Percentiles rank a stretch among this genome's conserved stretches.
Evolutionary conservation across 2,113 vertebrate genomes (phyloP).

Genomic region (Chinchilla lanigera): DNA sequence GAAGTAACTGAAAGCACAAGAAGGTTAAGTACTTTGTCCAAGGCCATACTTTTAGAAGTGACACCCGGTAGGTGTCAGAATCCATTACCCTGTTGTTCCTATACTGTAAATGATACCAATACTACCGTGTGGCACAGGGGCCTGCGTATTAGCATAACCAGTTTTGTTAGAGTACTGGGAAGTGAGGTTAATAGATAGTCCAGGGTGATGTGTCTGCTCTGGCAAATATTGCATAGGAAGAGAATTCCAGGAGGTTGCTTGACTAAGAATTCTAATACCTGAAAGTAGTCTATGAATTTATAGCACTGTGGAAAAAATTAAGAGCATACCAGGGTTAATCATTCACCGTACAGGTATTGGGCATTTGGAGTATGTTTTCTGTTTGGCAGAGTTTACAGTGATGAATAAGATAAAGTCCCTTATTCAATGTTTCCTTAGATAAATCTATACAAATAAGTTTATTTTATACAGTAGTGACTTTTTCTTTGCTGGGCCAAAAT

Average conservation of each 20-base stretch:
- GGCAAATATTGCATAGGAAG: background rate
- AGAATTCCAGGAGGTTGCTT: background rate
- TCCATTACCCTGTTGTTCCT: background rate
- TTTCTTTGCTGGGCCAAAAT: background rate
- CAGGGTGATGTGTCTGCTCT: background rate
- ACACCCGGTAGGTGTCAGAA: background rate
- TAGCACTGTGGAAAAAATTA: background rate
- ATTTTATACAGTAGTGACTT: background rate
- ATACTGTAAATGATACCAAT: background rate
- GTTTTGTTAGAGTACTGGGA: constrained; percentile 30
- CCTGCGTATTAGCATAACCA: background rate
- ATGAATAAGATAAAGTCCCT: background rate
- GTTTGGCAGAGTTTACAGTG: background rate
- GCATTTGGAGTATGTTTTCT: background rate
- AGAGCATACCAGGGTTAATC: background rate
- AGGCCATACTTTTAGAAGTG: background rate
- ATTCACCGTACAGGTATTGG: background rate
- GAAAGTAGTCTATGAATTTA: background rate
- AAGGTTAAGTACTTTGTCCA: background rate
- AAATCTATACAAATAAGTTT: background rate
- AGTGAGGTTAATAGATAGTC: background rate
- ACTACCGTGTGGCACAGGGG: background rate
- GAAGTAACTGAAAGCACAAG: background rate
- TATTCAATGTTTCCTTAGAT: background rate
- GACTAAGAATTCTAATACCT: background rate